These are phyloP conservation scores for Sylvilagus floridanus DNA, from an alignment of 2,797 vertebrate genomes.

Conservation along the genomic window DNA sequence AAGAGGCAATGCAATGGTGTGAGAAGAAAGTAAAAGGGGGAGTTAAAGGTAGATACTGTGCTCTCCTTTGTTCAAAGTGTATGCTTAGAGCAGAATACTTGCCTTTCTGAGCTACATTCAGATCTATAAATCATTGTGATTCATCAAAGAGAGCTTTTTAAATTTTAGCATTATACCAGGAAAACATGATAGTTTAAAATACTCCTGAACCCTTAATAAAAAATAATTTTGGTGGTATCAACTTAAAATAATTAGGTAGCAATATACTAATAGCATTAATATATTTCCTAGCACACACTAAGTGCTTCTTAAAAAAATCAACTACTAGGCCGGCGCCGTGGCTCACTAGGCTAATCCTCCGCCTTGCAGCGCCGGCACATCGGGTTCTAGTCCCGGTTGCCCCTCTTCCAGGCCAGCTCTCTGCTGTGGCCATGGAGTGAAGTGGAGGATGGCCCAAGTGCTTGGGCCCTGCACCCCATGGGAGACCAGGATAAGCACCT, in stretches of 20 bases:
- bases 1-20: not conserved
- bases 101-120: not conserved
- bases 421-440: too few relatives aligned
- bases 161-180: constrained; percentile 52
- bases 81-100: not conserved
- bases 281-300: not conserved
- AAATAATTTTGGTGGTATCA: not conserved
- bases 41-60: not conserved
- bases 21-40: not conserved
- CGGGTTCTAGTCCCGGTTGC: too few relatives aligned
- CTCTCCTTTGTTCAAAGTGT: not conserved
- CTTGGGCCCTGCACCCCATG: too few relatives aligned
- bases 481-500: too few relatives aligned
- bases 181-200: not conserved
- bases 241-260: constrained; percentile 10
- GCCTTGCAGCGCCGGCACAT: too few relatives aligned
- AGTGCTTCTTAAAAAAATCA: constrained; percentile 17
- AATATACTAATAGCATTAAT: not conserved
- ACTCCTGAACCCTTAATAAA: constrained; percentile 5
- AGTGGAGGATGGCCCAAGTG: too few relatives aligned
- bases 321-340: not conserved
- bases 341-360: too few relatives aligned
- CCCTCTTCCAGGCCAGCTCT: too few relatives aligned
- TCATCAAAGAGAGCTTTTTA: constrained; percentile 12
- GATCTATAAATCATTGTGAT: not conserved